Percentiles rank a stretch among this genome's conserved stretches.
Evolutionary conservation across 2,797 vertebrate genomes (phyloP).

Genomic region (Chloroceryle amazona): DNA sequence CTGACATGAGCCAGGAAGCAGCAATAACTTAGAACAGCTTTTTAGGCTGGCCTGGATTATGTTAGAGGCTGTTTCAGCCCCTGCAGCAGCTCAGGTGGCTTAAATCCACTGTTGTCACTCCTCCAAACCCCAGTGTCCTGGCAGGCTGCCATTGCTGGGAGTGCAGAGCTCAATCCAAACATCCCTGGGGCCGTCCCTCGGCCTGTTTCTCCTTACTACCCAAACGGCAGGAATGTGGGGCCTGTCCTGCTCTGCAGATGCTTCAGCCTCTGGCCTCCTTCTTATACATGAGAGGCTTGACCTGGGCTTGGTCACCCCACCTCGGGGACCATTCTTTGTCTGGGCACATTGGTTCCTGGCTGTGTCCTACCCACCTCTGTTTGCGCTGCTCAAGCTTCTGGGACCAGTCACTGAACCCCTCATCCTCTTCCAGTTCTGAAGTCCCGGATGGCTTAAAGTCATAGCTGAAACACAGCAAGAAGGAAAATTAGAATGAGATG

Average conservation of each 20-base stretch:
- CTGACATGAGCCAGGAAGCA: constrained; percentile 37
- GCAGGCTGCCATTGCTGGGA: not conserved
- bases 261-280: not conserved
- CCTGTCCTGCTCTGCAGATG: not conserved
- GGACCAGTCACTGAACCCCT: constrained; percentile 93
- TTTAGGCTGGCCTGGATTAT: constrained; percentile 27
- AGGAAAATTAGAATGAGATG: not conserved
- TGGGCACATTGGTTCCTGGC: not conserved
- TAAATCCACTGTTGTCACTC: constrained; percentile 34
- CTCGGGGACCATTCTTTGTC: not conserved
- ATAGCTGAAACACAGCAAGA: constrained; percentile 64
- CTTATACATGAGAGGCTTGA: not conserved
- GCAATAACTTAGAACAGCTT: constrained; percentile 28
- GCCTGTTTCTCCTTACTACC: not conserved
- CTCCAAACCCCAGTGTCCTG: not conserved
- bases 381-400: constrained; percentile 86
- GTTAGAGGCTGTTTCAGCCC: not conserved
- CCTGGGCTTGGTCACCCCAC: not conserved
- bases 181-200: not conserved
- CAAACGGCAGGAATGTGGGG: accelerated
- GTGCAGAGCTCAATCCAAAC: not conserved
- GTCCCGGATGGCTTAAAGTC: constrained; percentile 80
- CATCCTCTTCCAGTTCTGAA: constrained; percentile 89
- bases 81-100: constrained; percentile 63
- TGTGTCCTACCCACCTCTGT: constrained; percentile 73